Percentiles rank a stretch among this genome's conserved stretches.
Evolutionary conservation across 1,140 invertebrate species (phyloP).

Genomic region (Xylocopa sonorina): DNA sequence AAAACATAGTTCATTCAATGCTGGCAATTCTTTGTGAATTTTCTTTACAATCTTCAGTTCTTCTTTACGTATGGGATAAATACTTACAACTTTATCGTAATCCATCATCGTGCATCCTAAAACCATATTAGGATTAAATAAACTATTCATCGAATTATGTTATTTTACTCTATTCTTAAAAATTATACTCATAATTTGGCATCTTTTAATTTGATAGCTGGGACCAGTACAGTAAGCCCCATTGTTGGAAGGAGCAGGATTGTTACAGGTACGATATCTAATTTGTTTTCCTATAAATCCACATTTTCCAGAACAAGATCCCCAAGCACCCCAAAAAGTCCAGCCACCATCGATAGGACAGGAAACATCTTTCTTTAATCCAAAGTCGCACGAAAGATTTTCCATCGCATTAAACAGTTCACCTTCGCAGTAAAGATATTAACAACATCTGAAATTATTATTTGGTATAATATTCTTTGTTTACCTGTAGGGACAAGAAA

Average conservation of each 20-base stretch:
- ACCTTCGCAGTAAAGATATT: background rate
- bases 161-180: background rate
- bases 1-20: constrained; percentile 42
- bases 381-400: constrained; percentile 35
- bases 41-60: constrained; percentile 37
- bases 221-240: constrained; percentile 39
- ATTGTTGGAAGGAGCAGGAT: constrained; percentile 34
- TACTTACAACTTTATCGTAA: constrained; percentile 18
- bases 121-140: background rate
- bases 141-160: background rate
- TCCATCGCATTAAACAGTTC: background rate
- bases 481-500: background rate
- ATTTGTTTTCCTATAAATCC: constrained; percentile 35
- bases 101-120: constrained; percentile 43
- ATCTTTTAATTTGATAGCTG: constrained; percentile 32
- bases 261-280: constrained; percentile 39
- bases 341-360: constrained; percentile 42
- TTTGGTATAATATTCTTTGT: background rate
- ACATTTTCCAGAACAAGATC: constrained; percentile 43
- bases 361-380: constrained; percentile 1
- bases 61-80: constrained; percentile 29
- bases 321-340: constrained; percentile 41
- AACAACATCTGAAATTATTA: background rate
- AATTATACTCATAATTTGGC: constrained; percentile 34
- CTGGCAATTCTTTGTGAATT: constrained; percentile 31